Base-by-base conservation (phyloP, 1,140 invertebrate species). In the Lerema accius region DNA sequence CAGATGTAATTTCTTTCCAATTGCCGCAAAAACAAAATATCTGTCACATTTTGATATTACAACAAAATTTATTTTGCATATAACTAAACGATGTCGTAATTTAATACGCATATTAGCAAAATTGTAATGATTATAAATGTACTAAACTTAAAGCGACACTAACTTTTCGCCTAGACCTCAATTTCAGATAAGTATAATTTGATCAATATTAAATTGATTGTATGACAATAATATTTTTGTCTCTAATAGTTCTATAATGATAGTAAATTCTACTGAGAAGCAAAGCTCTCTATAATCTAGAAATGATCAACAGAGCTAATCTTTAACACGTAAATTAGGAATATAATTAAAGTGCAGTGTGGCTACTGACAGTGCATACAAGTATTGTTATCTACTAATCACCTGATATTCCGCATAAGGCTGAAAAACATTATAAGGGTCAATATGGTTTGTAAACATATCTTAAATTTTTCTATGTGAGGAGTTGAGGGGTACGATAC, bases 361-460 rank as follows among this genome's bases (percentile, higher is more conserved):
- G 28, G 1, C 28, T 9, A 32, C 4, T 32, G 28, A 32, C 3
- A 5, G 51, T 55, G 51, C 51, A 23, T 9, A 23, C 4, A 55
- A 32, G 7, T 7, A 43, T 23, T 19, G 9, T 9, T 35, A 15
- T 16, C 62, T 62, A 61, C 19, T 76, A 82, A 69, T 88, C 76
- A 90, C 86, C 86, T 90, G 86, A 74, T 90, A 90, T 64, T 89
- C 86, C 80, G 86, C 76, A 68, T 85, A 89, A 16, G 74, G 85
- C 86, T 89, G 86, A 67, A 85, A 87, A 68, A 59, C 58, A 69
- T 59, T n/a, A 55, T 39, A 26, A 64, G 4, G 28, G 28, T 32
- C 19, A 55, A 10, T 39, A 26, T 45, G n/a, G 32, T 5, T 32
- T 6, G 48, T 40, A 40, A 23, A 16, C 35, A 13, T 19, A 16